Percentiles rank a stretch among this genome's conserved stretches.
These are phyloP conservation scores for Hypomecis atomaria DNA, from an alignment of 2,888 invertebrate species.

Conservation along the genomic window DNA sequence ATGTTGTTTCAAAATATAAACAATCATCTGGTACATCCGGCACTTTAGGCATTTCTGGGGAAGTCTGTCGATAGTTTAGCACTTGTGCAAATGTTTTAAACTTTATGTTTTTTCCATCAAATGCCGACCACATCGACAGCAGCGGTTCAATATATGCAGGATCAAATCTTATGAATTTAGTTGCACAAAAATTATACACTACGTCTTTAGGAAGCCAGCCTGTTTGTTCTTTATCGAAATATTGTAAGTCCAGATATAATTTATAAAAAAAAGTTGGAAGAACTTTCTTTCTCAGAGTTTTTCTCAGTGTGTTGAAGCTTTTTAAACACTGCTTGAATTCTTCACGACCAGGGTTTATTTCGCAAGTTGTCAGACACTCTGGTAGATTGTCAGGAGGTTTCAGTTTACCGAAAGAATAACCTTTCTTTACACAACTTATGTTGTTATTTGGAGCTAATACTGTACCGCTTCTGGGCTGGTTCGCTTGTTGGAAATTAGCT, in stretches of 20 bases:
- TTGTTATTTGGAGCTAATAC: slow-evolving; percentile 79
- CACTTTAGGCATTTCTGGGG: slow-evolving; percentile 72
- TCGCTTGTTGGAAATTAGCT: slow-evolving; percentile 66
- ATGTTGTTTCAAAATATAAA: slow-evolving; percentile 70
- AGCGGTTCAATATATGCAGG: slow-evolving; percentile 78
- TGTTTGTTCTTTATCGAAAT: slow-evolving; percentile 66
- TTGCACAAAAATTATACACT: slow-evolving; percentile 73
- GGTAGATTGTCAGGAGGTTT: slow-evolving; percentile 71
- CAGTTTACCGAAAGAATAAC: slow-evolving; percentile 74
- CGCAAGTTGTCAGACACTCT: slow-evolving; percentile 71
- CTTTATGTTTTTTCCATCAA: slow-evolving; percentile 72
- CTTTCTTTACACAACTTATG: slow-evolving; percentile 71
- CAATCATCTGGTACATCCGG: slow-evolving; percentile 63
- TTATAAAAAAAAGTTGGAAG: slow-evolving; percentile 63
- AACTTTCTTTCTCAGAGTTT: slow-evolving; percentile 59
- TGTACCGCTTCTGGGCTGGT: slow-evolving; percentile 67
- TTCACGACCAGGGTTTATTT: slow-evolving; percentile 63
- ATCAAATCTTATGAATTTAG: slow-evolving; percentile 74
- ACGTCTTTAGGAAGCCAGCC: slow-evolving; percentile 75
- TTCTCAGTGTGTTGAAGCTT: slow-evolving; percentile 73
- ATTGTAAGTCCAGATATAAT: slow-evolving; percentile 66
- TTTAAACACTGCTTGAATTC: slow-evolving; percentile 74
- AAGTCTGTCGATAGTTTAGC: slow-evolving; percentile 72
- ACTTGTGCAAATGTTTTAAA: slow-evolving; percentile 79
- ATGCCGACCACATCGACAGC: slow-evolving; percentile 73